Evolutionary conservation across 2,888 invertebrate genomes (phyloP).

Genomic region (Amiota minor): DNA sequence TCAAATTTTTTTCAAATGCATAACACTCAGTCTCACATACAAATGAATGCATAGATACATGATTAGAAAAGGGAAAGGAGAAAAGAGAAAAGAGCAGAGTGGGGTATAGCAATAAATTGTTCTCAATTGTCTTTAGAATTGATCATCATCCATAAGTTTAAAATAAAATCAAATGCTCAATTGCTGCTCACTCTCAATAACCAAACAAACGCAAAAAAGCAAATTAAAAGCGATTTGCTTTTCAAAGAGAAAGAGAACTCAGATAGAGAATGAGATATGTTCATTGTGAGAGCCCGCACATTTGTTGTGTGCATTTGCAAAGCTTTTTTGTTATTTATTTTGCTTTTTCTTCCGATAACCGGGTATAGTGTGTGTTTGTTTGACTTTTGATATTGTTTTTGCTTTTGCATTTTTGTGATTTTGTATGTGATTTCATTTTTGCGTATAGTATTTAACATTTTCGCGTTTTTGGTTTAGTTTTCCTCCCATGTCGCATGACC

Average conservation of each 20-base stretch:
- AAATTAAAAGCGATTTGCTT: constrained; percentile 48
- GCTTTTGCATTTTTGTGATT: constrained; percentile 30
- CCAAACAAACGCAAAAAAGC: not conserved
- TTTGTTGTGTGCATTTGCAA: constrained; percentile 36
- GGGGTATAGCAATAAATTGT: not conserved
- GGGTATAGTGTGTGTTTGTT: constrained; percentile 46
- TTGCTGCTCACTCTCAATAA: not conserved
- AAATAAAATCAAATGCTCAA: too few relatives aligned
- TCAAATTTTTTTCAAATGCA: constrained; percentile 12
- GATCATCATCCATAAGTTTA: too few relatives aligned
- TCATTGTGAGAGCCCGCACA: too few relatives aligned
- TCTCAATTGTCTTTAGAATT: not conserved
- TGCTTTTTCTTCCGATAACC: constrained; percentile 68
- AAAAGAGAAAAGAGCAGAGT: not conserved
- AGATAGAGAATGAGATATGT: constrained; percentile 32
- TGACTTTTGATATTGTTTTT: constrained; percentile 37
- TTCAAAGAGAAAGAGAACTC: constrained; percentile 29
- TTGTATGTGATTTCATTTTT: constrained; percentile 36
- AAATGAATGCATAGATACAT: not conserved
- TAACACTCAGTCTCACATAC: not conserved
- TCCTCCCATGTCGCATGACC: constrained; percentile 70
- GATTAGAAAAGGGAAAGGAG: not conserved
- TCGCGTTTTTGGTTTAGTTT: constrained; percentile 66
- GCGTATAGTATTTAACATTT: constrained; percentile 29
- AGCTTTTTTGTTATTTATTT: constrained; percentile 49